Conservation (phyloP, 2,888 invertebrate species). For the Apantesis nais region DNA sequence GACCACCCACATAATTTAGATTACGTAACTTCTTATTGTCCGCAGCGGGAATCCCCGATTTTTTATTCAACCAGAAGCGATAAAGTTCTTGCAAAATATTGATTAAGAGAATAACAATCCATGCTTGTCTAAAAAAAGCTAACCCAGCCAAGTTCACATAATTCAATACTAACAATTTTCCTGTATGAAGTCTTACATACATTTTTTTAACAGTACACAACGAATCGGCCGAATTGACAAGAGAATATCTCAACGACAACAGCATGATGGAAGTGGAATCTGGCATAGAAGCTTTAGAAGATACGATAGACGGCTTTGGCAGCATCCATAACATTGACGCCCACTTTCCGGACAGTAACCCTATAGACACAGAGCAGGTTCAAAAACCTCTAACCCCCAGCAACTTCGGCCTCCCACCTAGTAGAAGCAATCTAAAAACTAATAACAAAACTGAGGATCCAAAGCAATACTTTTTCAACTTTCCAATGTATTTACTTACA, state of each 20-base stretch:
- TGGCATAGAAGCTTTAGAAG: slow-evolving; percentile 82
- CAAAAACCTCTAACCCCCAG: slow-evolving; percentile 46
- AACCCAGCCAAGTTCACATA: background rate
- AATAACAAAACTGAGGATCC: slow-evolving; percentile 37
- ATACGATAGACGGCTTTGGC: slow-evolving; percentile 70
- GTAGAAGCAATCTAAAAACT: slow-evolving; percentile 59
- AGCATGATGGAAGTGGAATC: slow-evolving; percentile 79
- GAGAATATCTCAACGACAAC: slow-evolving; percentile 61
- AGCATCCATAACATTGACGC: slow-evolving; percentile 57
- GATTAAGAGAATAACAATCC: background rate
- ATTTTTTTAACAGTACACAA: slow-evolving; percentile 54
- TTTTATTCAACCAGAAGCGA: background rate
- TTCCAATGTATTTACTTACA: slow-evolving; percentile 73
- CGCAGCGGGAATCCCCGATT: background rate
- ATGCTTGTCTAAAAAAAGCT: background rate
- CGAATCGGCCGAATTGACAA: slow-evolving; percentile 62
- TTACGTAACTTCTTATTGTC: slow-evolving; percentile 4
- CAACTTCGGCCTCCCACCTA: slow-evolving; percentile 68
- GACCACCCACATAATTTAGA: background rate
- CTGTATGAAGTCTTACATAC: background rate
- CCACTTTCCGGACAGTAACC: slow-evolving; percentile 31
- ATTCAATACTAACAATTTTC: background rate
- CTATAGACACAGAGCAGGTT: slow-evolving; percentile 44
- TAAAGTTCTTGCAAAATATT: background rate
- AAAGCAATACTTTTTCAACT: slow-evolving; percentile 66